Conservation (phyloP, 2,888 invertebrate species). For the Pomacea canaliculata region DNA sequence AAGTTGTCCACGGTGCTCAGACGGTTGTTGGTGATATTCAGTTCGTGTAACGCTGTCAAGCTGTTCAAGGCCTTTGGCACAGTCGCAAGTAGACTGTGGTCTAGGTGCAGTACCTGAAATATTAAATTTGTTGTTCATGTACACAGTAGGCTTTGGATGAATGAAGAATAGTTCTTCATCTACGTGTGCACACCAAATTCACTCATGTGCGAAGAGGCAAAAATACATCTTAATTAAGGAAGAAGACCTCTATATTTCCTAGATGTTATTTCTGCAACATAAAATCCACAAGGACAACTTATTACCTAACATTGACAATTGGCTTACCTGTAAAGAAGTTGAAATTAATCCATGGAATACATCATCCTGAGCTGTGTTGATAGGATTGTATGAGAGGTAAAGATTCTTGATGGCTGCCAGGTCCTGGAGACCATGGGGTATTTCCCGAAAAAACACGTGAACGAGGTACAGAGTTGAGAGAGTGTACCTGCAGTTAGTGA, state of each 20-base stretch:
- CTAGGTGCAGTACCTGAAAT: slow-evolving; percentile 19
- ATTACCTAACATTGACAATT: neutral
- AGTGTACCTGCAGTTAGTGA: slow-evolving; percentile 10
- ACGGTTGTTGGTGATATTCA: slow-evolving; percentile 22
- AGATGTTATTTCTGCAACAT: too few species aligned
- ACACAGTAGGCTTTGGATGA: too few species aligned
- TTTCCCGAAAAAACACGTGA: slow-evolving; percentile 19
- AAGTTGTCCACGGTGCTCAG: slow-evolving; percentile 13
- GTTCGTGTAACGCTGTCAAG: slow-evolving; percentile 10
- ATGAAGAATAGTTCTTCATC: too few species aligned
- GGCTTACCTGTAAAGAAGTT: slow-evolving; percentile 5
- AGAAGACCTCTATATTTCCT: too few species aligned
- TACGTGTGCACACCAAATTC: too few species aligned
- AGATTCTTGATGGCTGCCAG: slow-evolving; percentile 13
- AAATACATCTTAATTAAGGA: too few species aligned
- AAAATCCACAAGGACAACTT: too few species aligned
- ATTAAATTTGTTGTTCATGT: too few species aligned
- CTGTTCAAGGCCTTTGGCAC: slow-evolving; percentile 7
- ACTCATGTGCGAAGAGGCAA: too few species aligned
- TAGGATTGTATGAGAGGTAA: slow-evolving; percentile 23
- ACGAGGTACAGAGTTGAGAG: slow-evolving; percentile 18
- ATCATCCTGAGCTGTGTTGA: slow-evolving; percentile 3
- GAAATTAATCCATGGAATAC: slow-evolving; percentile 12
- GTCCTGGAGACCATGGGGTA: slow-evolving; percentile 13
- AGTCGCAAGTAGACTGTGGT: slow-evolving; percentile 13